Evolutionary conservation across 2,113 vertebrate species (phyloP).

Genomic region (Stigmatopora nigra): DNA sequence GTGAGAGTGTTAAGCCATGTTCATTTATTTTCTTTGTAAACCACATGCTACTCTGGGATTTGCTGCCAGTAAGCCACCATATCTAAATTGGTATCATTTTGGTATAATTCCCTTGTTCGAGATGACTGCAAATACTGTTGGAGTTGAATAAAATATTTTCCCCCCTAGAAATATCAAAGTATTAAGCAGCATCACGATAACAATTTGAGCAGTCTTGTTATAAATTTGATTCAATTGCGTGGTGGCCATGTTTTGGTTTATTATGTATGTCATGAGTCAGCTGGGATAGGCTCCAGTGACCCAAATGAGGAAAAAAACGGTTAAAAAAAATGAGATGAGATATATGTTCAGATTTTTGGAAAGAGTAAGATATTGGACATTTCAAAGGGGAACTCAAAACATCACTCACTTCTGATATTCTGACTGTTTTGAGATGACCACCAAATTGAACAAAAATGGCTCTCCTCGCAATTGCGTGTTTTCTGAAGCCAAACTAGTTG

Average conservation of each 20-base stretch:
- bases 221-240: too few species aligned
- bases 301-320: too few species aligned
- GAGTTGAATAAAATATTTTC: too few species aligned
- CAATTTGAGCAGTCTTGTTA: not conserved
- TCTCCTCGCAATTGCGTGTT: not conserved
- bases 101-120: not conserved
- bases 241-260: not conserved
- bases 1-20: not conserved
- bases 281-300: too few species aligned
- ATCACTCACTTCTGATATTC: not conserved
- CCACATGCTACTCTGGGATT: not conserved
- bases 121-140: too few species aligned
- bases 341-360: too few species aligned
- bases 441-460: slow-evolving; percentile 1
- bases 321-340: too few species aligned
- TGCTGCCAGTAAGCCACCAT: not conserved
- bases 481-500: not conserved
- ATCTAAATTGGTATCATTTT: not conserved
- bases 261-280: not conserved
- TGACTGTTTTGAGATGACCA: not conserved
- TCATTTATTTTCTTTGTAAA: not conserved
- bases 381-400: not conserved
- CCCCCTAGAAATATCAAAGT: not conserved
- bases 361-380: not conserved
- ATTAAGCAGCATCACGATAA: not conserved